These are phyloP conservation scores for Pseudorasbora parva DNA, from an alignment of 2,113 vertebrate species.

Conservation along the genomic window DNA sequence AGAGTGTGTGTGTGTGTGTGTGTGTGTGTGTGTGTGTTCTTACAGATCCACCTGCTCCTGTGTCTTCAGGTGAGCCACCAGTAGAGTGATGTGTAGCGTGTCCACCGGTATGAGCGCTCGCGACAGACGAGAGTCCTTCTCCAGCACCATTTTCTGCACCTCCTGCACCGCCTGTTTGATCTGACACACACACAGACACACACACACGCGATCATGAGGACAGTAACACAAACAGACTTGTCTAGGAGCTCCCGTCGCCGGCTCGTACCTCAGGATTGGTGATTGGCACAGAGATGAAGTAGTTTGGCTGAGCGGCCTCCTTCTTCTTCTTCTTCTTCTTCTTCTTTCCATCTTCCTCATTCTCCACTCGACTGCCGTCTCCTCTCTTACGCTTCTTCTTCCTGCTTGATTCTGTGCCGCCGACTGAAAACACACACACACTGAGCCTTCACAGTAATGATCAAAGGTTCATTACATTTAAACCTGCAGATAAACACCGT, in stretches of 20 bases:
- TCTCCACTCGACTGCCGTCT: slow-evolving; percentile 65
- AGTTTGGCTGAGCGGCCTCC: slow-evolving; percentile 86
- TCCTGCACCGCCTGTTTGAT: slow-evolving; percentile 78
- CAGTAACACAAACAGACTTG: too few species aligned
- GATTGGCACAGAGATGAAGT: slow-evolving; percentile 92
- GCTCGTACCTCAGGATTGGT: slow-evolving; percentile 79
- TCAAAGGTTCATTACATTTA: not conserved
- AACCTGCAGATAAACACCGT: not conserved
- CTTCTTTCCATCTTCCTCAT: slow-evolving; percentile 76
- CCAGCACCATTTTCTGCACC: slow-evolving; percentile 82
- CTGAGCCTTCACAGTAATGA: not conserved
- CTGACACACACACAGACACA: slow-evolving; percentile 68
- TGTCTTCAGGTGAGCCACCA: slow-evolving; percentile 86
- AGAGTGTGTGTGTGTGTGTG: not conserved
- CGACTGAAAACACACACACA: slow-evolving; percentile 69
- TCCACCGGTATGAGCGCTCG: slow-evolving; percentile 82
- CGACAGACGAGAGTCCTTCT: slow-evolving; percentile 83
- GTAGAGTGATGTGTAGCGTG: slow-evolving; percentile 89
- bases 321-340: slow-evolving; percentile 78
- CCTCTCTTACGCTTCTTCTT: slow-evolving; percentile 83
- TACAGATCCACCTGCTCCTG: slow-evolving; percentile 87
- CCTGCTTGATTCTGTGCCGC: slow-evolving; percentile 61
- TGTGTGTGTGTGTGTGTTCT: slow-evolving; percentile 66
- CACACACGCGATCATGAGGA: not conserved
- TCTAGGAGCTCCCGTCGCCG: not conserved